Percentiles rank a stretch among this genome's conserved stretches.
Conservation (phyloP, 2,888 invertebrate genomes). For the Odontomyia ornata region DNA sequence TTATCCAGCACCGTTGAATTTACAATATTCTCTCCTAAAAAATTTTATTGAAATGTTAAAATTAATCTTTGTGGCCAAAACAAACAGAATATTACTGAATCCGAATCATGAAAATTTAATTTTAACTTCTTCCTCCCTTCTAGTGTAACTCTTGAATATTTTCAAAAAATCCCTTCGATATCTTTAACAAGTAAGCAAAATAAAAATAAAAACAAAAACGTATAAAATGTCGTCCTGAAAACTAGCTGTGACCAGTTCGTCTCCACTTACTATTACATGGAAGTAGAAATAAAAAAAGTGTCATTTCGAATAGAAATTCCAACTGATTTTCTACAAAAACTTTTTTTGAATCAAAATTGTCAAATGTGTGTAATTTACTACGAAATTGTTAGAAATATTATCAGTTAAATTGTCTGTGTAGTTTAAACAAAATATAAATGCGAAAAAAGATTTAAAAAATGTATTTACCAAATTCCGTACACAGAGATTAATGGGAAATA, state of each 20-base stretch:
- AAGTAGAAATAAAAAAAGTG: too few relatives aligned
- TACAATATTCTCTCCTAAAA: neutral
- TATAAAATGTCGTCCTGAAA: too few relatives aligned
- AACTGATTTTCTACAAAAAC: too few relatives aligned
- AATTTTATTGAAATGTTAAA: slow-evolving; percentile 12
- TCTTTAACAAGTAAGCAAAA: neutral
- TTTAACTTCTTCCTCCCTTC: neutral
- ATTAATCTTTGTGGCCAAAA: neutral
- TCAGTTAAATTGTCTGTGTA: too few relatives aligned
- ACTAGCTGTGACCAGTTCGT: neutral
- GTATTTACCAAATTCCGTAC: neutral
- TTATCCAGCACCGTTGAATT: neutral
- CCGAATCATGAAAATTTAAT: neutral
- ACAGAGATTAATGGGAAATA: neutral
- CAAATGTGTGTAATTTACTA: too few relatives aligned
- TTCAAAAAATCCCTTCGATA: neutral
- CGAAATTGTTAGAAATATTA: too few relatives aligned
- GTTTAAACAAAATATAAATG: too few relatives aligned
- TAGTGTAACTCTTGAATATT: neutral
- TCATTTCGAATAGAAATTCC: too few relatives aligned
- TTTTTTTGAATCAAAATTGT: too few relatives aligned
- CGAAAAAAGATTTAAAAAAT: too few relatives aligned
- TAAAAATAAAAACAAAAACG: too few relatives aligned
- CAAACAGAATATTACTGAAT: neutral
- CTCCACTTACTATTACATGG: neutral